Evolutionary conservation across 2,797 vertebrate species (phyloP).

Genomic region (Toxotes lorentzi): DNA sequence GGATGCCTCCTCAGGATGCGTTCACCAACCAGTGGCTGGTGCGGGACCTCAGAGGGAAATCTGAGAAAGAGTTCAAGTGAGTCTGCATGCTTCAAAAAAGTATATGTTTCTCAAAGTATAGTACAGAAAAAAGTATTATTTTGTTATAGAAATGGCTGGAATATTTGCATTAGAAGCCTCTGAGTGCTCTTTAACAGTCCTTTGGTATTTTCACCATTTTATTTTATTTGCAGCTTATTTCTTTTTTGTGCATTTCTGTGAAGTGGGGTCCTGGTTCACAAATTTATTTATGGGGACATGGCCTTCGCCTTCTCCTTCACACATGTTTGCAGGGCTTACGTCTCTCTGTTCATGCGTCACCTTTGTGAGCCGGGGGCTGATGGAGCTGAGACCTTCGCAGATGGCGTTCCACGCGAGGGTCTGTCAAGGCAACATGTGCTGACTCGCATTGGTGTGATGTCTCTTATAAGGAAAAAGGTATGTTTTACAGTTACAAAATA

Average conservation of each 20-base stretch:
- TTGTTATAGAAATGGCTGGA: background rate
- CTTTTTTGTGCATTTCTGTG: background rate
- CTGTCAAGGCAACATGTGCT: slow-evolving; percentile 97
- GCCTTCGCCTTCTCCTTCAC: background rate
- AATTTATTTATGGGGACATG: background rate
- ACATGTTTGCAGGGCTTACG: slow-evolving; percentile 89
- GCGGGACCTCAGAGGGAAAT: slow-evolving; percentile 95
- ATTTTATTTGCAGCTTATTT: background rate
- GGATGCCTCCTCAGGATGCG: slow-evolving; percentile 99
- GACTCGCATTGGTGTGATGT: slow-evolving; percentile 98
- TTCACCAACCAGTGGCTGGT: slow-evolving; percentile 99
- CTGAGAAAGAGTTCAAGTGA: slow-evolving; percentile 99
- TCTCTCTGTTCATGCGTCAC: slow-evolving; percentile 98
- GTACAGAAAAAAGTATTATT: background rate
- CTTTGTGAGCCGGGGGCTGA: slow-evolving; percentile 98
- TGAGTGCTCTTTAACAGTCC: background rate
- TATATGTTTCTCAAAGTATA: background rate
- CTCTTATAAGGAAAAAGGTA: slow-evolving; percentile 98
- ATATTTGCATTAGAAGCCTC: background rate
- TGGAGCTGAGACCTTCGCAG: slow-evolving; percentile 98
- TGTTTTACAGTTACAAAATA: background rate
- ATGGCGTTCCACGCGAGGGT: slow-evolving; percentile 96
- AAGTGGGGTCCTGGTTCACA: background rate
- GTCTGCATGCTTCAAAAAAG: slow-evolving; percentile 27
- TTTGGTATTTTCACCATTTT: background rate